Evolutionary conservation across 35 echinoderm and acorn worm genomes (phyloP).

Genomic region (Eucidaris tribuloides): DNA sequence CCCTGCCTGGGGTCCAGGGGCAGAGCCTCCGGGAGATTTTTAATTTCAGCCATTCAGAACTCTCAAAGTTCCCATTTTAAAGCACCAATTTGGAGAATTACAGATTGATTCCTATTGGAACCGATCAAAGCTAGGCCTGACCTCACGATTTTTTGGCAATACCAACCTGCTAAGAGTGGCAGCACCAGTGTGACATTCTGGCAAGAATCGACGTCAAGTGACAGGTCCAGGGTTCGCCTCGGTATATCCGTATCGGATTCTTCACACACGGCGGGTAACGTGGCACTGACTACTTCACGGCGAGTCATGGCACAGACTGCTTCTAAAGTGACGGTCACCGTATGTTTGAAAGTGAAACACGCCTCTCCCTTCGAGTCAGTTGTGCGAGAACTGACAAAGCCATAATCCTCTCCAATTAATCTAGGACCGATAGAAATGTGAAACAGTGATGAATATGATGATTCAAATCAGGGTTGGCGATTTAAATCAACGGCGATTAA

Average conservation of each 20-base stretch:
- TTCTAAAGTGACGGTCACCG: neutral
- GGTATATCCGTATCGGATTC: neutral
- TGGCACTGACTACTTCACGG: neutral
- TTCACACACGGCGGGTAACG: neutral
- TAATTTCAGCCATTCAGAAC: too few relatives aligned
- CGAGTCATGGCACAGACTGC: constrained; percentile 10
- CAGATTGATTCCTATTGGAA: too few relatives aligned
- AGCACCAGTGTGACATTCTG: neutral
- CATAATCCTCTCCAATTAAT: constrained; percentile 6
- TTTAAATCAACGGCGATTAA: neutral
- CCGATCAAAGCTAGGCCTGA: too few relatives aligned
- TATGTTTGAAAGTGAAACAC: neutral
- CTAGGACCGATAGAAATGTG: neutral
- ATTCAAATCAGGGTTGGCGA: neutral
- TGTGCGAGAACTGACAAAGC: neutral
- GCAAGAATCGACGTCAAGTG: neutral
- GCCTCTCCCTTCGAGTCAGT: neutral
- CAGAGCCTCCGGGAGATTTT: too few relatives aligned
- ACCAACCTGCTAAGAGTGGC: neutral
- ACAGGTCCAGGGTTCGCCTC: neutral
- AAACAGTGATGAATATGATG: neutral
- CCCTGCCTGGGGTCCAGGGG: too few relatives aligned
- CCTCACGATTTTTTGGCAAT: too few relatives aligned
- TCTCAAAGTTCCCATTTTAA: too few relatives aligned
- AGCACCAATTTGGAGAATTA: too few relatives aligned